Base-by-base conservation (phyloP, 2,888 invertebrate species). In the Scrobipalpa costella region DNA sequence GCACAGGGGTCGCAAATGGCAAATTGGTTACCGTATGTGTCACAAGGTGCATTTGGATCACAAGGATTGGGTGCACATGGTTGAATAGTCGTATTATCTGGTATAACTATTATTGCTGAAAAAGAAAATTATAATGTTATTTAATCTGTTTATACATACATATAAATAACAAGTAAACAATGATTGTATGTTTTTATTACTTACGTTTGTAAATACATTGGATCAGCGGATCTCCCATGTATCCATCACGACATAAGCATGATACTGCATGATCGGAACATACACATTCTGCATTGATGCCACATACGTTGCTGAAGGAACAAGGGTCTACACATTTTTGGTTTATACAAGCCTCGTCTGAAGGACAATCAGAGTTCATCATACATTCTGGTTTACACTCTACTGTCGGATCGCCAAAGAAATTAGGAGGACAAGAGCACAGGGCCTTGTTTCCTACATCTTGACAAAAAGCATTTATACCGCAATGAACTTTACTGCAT, bases 231-330 rank as follows among this genome's bases (percentile, higher is more conserved):
- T 97, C 95, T 63, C 97, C 98, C 67, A 94, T 94, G 76, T 94
- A 96, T 61, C 95, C 96, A 67, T 94, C 93, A 49, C 94, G 93
- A 78, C 97, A 98, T 57, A 93, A 86, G 78, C 97, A 98, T 33
- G 95, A 94, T n/a, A 97, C 95, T 3, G 96, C 95, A 77, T 98
- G 97, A 76, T 96, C 95, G 38, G 94, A 92, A 49, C 96, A 96
- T 73, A 93, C 90, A 77, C 98, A 98, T 62, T 94, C 92, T 15
- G 97, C 96, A 78, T 96, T 94, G 11, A 95, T 89, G 61, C 97
- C 97, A 79, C 98, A 98, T 50, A 96, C 86, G 67, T 93, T 93
- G 55, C 93, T 93, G 40, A 93, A 86, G 6, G 90, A 80, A 77
- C 97, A 97, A 21, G 96, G 95, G 85, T 96, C 94, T 64, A 92